Evolutionary conservation across 2,113 vertebrate genomes (phyloP).

Genomic region (Oncorhynchus clarkii): DNA sequence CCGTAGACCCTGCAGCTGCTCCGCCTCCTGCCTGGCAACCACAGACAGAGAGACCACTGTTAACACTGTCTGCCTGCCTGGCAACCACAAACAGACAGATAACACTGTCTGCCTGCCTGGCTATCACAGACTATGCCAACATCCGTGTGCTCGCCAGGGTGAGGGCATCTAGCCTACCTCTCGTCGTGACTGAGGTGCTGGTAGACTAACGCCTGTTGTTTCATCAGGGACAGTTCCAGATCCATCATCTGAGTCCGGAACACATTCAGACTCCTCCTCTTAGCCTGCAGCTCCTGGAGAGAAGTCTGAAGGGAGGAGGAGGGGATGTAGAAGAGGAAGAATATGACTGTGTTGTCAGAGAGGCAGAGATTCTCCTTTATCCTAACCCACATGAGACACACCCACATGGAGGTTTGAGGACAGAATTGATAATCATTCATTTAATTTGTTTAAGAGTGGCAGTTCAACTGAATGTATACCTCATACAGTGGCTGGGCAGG

Average conservation of each 20-base stretch:
- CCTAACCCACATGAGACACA: no score
- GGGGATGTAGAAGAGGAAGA: not conserved
- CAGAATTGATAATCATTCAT: no score
- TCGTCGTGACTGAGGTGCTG: slow-evolving; percentile 92
- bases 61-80: no score
- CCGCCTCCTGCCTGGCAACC: slow-evolving; percentile 79
- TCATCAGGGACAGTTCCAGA: slow-evolving; percentile 88
- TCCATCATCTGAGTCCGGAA: slow-evolving; percentile 97
- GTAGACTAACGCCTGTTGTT: slow-evolving; percentile 90
- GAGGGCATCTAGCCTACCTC: slow-evolving; percentile 70
- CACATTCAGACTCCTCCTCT: slow-evolving; percentile 83
- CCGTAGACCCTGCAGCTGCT: slow-evolving; percentile 88
- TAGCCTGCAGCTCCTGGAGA: slow-evolving; percentile 86
- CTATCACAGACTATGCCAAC: not conserved
- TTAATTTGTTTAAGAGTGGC: no score
- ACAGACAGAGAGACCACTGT: not conserved
- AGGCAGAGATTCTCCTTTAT: no score
- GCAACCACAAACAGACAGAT: no score
- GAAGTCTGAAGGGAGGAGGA: slow-evolving; percentile 65
- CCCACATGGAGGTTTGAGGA: no score
- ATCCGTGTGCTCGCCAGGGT: no score
- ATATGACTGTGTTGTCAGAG: no score
- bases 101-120: no score
- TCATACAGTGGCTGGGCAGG: slow-evolving; percentile 72
- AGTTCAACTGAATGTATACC: slow-evolving; percentile 62